Base-by-base conservation (phyloP, 53 echinoderm and acorn worm genomes). In the Echinarachnius parma region DNA sequence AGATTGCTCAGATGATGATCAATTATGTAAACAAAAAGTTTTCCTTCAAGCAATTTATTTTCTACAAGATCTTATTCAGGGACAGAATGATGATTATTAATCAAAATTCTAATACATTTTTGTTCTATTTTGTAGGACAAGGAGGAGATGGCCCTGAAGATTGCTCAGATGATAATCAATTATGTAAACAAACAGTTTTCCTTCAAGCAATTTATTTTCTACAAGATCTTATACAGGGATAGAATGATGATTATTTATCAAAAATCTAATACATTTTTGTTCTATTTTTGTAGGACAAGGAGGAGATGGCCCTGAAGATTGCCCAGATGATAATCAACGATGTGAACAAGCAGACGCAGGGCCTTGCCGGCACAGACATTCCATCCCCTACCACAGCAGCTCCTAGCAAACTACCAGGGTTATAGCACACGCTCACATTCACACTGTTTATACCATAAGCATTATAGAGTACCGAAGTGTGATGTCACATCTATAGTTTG, bases 241-340 rank as follows among this genome's bases (percentile, higher is more conserved):
- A n/a, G n/a, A n/a, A n/a, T n/a, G n/a, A n/a, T n/a, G n/a, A n/a
- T n/a, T n/a, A n/a, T n/a, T n/a, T n/a, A n/a, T 47, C 48, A 13
- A 2, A 11, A 11, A 18, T 28, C 14, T 16, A 0, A 11, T 32
- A n/a, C n/a, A n/a, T n/a, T n/a, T n/a, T n/a, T n/a, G n/a, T n/a
- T n/a, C n/a, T n/a, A n/a, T 4, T 31, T 32, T 27, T 14, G 3
- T 56, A 96, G 96, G 82, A 82, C 28, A 90, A 96, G 79, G 96
- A 96, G 37, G 87, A 96, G 66, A 96, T 96, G 96, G 96, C 96
- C 3, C 74, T 91, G n/a, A 87, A 91, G 78, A 88, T 96, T 50
- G 96, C 96, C 20, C 96, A 96, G 88, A 96, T 91, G 88, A 96
- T 96, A 36, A 96, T 96, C 80, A 96, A 96, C 24, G 96, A 96